These are phyloP conservation scores for Carettochelys insculpta DNA, from an alignment of 2,113 vertebrate genomes.

Conservation along the genomic window DNA sequence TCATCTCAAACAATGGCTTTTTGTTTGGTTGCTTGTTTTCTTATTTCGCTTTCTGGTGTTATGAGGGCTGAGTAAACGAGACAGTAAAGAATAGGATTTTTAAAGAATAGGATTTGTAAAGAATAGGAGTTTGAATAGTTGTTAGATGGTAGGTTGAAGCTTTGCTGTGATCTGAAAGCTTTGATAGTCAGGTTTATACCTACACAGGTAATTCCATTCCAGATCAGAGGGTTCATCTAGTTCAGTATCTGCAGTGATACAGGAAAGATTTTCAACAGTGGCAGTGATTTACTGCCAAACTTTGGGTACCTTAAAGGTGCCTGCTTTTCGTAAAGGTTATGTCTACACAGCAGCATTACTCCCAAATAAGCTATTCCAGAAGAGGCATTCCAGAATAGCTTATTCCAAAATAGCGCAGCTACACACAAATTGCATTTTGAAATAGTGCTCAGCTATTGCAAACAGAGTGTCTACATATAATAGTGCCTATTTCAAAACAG, in stretches of 20 bases:
- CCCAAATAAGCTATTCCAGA: too few relatives aligned
- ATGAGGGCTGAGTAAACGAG: not conserved
- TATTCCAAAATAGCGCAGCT: too few relatives aligned
- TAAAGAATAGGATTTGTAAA: not conserved
- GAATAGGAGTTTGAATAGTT: not conserved
- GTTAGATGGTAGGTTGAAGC: not conserved
- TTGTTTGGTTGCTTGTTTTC: too few relatives aligned
- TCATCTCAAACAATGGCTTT: fast-evolving
- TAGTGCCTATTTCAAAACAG: too few relatives aligned
- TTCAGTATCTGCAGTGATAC: not conserved
- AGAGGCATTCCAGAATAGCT: too few relatives aligned
- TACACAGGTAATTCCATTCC: not conserved
- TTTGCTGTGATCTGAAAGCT: not conserved
- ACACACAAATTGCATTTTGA: too few relatives aligned
- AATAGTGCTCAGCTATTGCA: too few relatives aligned
- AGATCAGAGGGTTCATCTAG: not conserved
- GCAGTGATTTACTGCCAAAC: not conserved
- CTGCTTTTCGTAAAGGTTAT: not conserved
- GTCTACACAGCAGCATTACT: too few relatives aligned
- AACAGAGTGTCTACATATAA: too few relatives aligned
- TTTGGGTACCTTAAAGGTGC: not conserved
- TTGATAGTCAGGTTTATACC: not conserved
- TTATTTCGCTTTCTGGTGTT: not conserved
- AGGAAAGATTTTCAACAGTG: not conserved
- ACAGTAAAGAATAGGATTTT: not conserved